Percentiles rank a stretch among this genome's conserved stretches.
phyloP scores from a whole-genome alignment of 1,140 invertebrate genomes.

The Octopus sinensis region DNA sequence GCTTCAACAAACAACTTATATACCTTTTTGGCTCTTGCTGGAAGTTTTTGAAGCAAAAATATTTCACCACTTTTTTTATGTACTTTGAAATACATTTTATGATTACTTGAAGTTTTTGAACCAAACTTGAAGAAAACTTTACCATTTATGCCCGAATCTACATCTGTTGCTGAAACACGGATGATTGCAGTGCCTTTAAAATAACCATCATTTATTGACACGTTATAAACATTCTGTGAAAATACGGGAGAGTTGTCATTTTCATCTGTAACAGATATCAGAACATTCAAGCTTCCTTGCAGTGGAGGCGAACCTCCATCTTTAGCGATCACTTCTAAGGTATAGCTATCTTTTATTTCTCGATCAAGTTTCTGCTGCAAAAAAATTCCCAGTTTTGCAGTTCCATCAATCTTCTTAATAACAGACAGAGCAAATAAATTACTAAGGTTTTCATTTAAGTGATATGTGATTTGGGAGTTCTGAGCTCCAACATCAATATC shows the following conservation, averaged over 20 bases:
- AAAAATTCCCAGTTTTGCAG: slow-evolving; percentile 38
- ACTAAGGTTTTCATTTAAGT: no score
- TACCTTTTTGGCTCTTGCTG: slow-evolving; percentile 50
- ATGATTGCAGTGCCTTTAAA: slow-evolving; percentile 75
- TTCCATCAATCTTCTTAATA: slow-evolving; percentile 40
- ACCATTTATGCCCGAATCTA: slow-evolving; percentile 62
- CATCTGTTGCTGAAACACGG: slow-evolving; percentile 78
- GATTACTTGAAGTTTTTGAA: slow-evolving; percentile 84
- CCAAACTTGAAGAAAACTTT: slow-evolving; percentile 66
- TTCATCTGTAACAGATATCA: slow-evolving; percentile 66
- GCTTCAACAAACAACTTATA: slow-evolving; percentile 57
- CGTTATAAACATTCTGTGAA: slow-evolving; percentile 35
- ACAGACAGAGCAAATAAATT: slow-evolving; percentile 34
- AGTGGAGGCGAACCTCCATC: slow-evolving; percentile 79
- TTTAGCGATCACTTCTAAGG: slow-evolving; percentile 78
- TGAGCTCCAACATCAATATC: no score
- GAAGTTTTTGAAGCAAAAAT: slow-evolving; percentile 23
- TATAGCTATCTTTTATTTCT: slow-evolving; percentile 85
- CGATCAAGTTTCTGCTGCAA: slow-evolving; percentile 67
- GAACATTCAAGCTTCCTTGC: slow-evolving; percentile 48
- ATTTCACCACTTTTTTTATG: slow-evolving; percentile 57
- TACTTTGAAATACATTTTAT: slow-evolving; percentile 77
- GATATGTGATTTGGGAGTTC: no score
- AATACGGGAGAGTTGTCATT: slow-evolving; percentile 93
- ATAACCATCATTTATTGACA: slow-evolving; percentile 31